Percentiles rank a stretch among this genome's conserved stretches.
phyloP scores from a whole-genome alignment of 2,797 vertebrate species.

The Chelon labrosus region DNA sequence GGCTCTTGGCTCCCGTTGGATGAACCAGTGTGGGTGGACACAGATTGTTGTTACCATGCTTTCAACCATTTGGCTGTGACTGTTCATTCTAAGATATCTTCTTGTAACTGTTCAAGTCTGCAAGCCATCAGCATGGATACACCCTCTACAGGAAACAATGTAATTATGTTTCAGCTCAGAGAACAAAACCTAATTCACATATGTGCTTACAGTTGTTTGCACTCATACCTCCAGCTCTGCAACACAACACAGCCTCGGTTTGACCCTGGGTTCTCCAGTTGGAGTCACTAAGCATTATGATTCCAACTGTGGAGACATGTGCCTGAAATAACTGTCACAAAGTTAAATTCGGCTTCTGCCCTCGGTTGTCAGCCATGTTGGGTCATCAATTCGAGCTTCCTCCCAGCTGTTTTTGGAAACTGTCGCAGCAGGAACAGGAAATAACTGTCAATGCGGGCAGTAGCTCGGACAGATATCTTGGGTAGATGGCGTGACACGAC shows the following conservation, averaged over 20 bases:
- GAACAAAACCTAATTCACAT: too few relatives aligned
- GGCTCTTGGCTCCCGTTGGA: constrained; percentile 1
- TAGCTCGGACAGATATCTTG: constrained; percentile 32
- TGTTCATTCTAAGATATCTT: not conserved
- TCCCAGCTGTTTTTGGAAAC: constrained; percentile 50
- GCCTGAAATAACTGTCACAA: constrained; percentile 29
- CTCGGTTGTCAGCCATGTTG: constrained; percentile 40
- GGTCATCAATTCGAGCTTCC: constrained; percentile 34
- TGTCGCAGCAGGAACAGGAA: constrained; percentile 42
- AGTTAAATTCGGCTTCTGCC: constrained; percentile 20
- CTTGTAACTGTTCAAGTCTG: constrained; percentile 6
- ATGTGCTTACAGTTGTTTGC: not conserved
- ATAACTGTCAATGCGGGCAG: constrained; percentile 20
- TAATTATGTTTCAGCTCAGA: not conserved
- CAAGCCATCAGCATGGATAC: constrained; percentile 1
- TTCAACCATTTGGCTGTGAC: constrained; percentile 16
- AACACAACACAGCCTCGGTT: constrained; percentile 16
- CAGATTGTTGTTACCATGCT: constrained; percentile 8
- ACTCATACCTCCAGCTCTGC: not conserved
- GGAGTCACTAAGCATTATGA: constrained; percentile 22
- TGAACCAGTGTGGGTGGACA: constrained; percentile 31
- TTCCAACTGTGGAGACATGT: constrained; percentile 10
- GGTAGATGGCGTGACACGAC: constrained; percentile 30
- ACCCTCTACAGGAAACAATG: not conserved
- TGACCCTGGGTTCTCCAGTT: constrained; percentile 26